phyloP scores from a whole-genome alignment of 2,888 invertebrate species.

The Drosophila stalkeri region DNA sequence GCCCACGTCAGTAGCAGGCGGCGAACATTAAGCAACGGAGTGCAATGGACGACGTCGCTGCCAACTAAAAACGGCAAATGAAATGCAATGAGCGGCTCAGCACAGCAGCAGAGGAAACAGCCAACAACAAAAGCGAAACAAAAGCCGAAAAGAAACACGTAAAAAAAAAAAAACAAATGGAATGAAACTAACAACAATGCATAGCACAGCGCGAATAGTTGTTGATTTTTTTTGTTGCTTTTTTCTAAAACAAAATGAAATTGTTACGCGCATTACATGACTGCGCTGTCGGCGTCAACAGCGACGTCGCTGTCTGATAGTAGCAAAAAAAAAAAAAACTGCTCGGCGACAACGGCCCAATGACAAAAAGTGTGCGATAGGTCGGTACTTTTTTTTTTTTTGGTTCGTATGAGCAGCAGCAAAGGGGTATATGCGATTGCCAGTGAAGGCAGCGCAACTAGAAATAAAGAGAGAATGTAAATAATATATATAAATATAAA shows the following conservation, averaged over 20 bases:
- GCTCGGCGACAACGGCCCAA: conserved; percentile 62
- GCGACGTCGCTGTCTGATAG: conserved; percentile 64
- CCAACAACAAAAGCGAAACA: conserved; percentile 10
- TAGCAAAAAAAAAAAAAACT: conserved; percentile 38
- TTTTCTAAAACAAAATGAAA: conserved; percentile 64
- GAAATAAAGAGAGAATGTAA: neutral
- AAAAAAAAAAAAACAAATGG: conserved; percentile 10
- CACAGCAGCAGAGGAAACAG: conserved; percentile 30
- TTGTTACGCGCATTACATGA: conserved; percentile 69
- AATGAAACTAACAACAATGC: conserved; percentile 31
- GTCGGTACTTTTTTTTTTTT: conserved; percentile 61
- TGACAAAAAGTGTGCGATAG: conserved; percentile 80
- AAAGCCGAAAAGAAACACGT: conserved; percentile 18
- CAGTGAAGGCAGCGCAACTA: neutral
- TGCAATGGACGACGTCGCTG: conserved; percentile 70
- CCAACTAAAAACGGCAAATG: conserved; percentile 39
- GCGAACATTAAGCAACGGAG: conserved; percentile 56
- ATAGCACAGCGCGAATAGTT: conserved; percentile 30
- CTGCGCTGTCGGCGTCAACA: conserved; percentile 46
- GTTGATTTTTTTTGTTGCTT: conserved; percentile 35
- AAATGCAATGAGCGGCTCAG: conserved; percentile 30
- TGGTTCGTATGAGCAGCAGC: neutral
- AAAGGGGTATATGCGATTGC: conserved; percentile 14
- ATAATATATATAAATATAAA: neutral
- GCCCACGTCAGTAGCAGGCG: conserved; percentile 48